Base-by-base conservation (phyloP, 2,797 vertebrate genomes). In the Pipistrellus kuhlii region DNA sequence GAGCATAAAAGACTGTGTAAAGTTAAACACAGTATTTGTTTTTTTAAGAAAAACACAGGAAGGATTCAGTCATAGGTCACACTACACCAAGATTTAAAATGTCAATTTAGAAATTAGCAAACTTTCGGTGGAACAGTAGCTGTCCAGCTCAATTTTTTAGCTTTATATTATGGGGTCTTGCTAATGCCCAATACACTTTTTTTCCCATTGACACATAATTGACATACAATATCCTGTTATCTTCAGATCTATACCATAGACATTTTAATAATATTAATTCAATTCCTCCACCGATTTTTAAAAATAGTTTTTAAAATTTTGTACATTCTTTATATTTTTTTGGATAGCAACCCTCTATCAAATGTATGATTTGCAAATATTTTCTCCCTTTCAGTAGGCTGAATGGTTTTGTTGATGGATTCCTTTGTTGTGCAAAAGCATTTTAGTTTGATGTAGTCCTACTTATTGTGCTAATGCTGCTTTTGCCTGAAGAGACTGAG, bases 11-110 rank as follows among this genome's bases (percentile, higher is more conserved):
- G 25, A 85, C 10, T n/a, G 0, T 15, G 66, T 88, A 64, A 73
- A 57, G 11, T 81, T 83, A 95, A 68, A 55, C 87, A 48, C 9
- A 44, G 41, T 35, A 77, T 30, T 62, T 62, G 27, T 53, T 83
- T 53, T 35, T 94, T 88, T 91, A 10, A 55, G 48, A 83, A 92
- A 62, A 86, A 91, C 23, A 48, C 20, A 73, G 13, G 8, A 17
- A 73, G 13, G 6, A 13, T 62, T 81, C 7, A 81, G 18, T 85
- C 57, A 73, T 5, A 53, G 23, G n/a, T 92, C 18, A 5, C 12
- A 25, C 48, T 77, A 81, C 76, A 77, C 84, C 25, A 88, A 76
- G 32, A 88, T 53, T 92, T 90, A 85, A 88, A 86, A 76, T 81
- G 21, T 83, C 77, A 84, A 51, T 10, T 80, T 81, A 35, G n/a